Conservation (phyloP, 2,888 invertebrate species). For the Apoda limacodes region DNA sequence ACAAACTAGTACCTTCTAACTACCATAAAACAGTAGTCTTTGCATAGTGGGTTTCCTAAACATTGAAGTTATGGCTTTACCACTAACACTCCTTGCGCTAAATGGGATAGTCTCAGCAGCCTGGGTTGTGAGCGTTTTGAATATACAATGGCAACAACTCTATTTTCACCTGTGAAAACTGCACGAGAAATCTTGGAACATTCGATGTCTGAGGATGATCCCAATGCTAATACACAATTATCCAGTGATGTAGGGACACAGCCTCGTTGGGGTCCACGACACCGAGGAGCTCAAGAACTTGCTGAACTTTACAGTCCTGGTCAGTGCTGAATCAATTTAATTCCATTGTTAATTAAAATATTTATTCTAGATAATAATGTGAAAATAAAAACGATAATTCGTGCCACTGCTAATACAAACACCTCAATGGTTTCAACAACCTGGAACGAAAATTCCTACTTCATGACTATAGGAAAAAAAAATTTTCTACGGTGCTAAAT, state of each 20-base stretch:
- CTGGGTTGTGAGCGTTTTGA: slow-evolving; percentile 58
- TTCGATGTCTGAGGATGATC: slow-evolving; percentile 97
- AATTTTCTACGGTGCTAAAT: too few species aligned
- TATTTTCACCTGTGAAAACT: slow-evolving; percentile 78
- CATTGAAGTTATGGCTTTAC: slow-evolving; percentile 29
- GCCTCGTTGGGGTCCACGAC: slow-evolving; percentile 95
- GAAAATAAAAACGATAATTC: too few species aligned
- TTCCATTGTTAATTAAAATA: too few species aligned
- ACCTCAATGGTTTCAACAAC: too few species aligned
- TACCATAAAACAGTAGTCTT: background rate
- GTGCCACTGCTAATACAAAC: too few species aligned
- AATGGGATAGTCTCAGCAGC: slow-evolving; percentile 48
- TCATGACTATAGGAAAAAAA: too few species aligned
- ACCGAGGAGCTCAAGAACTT: slow-evolving; percentile 93
- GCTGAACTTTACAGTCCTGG: slow-evolving; percentile 94
- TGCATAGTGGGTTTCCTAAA: background rate
- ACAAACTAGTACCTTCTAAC: too few species aligned
- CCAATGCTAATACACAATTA: slow-evolving; percentile 93
- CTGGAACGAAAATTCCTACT: too few species aligned
- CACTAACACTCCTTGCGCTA: slow-evolving; percentile 57
- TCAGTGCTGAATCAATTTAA: slow-evolving; percentile 40
- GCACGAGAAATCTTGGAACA: slow-evolving; percentile 84
- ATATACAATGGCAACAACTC: slow-evolving; percentile 69
- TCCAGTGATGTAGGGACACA: slow-evolving; percentile 73
- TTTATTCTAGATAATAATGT: too few species aligned